Conservation (phyloP, 2,797 vertebrate genomes). For the Buceros bicornis region DNA sequence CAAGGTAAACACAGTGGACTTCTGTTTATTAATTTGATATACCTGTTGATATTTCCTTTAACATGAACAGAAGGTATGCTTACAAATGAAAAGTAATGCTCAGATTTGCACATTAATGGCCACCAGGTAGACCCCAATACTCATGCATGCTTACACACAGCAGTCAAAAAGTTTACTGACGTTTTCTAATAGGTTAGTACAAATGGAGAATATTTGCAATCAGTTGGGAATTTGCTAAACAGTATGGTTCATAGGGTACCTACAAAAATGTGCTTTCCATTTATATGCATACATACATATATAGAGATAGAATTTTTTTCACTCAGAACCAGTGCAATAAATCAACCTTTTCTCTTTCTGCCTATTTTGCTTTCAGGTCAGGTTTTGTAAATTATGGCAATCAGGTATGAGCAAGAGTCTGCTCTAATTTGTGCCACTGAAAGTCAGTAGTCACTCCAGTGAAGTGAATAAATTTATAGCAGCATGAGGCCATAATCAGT, state of each 20-base stretch:
- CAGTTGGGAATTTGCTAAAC: background rate
- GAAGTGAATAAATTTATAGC: background rate
- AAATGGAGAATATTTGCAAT: background rate
- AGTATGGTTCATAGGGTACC: background rate
- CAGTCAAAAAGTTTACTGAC: background rate
- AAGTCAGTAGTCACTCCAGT: background rate
- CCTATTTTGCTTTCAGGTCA: background rate
- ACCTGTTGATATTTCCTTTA: background rate
- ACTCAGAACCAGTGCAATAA: background rate
- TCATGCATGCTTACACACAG: background rate
- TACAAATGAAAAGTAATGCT: background rate
- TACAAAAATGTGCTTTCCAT: background rate
- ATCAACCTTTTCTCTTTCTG: background rate
- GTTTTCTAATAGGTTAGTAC: background rate
- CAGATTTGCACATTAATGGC: background rate
- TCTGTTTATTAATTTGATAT: background rate
- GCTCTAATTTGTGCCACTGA: background rate
- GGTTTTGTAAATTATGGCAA: background rate
- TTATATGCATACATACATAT: background rate
- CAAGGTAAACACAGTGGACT: background rate
- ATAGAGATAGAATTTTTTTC: background rate
- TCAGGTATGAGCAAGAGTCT: background rate
- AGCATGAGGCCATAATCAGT: background rate
- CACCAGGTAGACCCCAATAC: background rate
- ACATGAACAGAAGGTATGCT: background rate